Conservation (phyloP, 2,888 invertebrate species). For the Perdita meconis region DNA sequence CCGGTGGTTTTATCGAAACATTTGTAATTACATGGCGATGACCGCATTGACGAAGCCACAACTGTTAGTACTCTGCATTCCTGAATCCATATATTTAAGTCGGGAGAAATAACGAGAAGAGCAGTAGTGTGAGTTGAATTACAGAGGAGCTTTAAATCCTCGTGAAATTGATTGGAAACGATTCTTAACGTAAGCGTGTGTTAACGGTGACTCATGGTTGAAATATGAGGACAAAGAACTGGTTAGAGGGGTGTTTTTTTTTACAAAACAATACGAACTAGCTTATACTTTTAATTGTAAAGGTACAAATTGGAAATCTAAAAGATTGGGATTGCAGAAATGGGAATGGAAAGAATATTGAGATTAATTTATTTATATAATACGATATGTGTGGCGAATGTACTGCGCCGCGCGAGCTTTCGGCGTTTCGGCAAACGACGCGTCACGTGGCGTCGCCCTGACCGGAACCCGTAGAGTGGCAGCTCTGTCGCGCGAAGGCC, state of each 20-base stretch:
- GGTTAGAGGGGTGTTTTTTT: slow-evolving; percentile 7
- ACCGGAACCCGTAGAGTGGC: no score
- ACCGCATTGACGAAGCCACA: slow-evolving; percentile 10
- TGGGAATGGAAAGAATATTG: no score
- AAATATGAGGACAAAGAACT: neutral
- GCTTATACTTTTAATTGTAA: no score
- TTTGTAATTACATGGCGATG: slow-evolving; percentile 13
- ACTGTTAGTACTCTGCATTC: neutral
- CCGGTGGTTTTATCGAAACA: slow-evolving; percentile 11
- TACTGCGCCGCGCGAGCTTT: no score
- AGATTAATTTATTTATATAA: no score
- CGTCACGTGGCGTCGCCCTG: no score
- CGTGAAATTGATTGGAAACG: slow-evolving; percentile 48
- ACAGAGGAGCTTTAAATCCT: slow-evolving; percentile 38
- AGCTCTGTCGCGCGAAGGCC: no score
- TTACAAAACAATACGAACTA: neutral
- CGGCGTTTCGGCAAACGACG: no score
- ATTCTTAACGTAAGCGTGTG: slow-evolving; percentile 17
- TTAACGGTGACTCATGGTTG: slow-evolving; percentile 27
- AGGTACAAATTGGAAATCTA: no score
- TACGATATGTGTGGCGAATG: no score
- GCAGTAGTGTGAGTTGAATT: slow-evolving; percentile 25
- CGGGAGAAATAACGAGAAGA: slow-evolving; percentile 1
- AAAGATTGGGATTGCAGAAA: neutral
- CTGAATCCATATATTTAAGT: neutral